A percentile compares a stretch with the other conserved stretches of the same genome.
These are phyloP conservation scores for Calycopis cecrops DNA, from an alignment of 1,140 invertebrate genomes.

Conservation along the genomic window DNA sequence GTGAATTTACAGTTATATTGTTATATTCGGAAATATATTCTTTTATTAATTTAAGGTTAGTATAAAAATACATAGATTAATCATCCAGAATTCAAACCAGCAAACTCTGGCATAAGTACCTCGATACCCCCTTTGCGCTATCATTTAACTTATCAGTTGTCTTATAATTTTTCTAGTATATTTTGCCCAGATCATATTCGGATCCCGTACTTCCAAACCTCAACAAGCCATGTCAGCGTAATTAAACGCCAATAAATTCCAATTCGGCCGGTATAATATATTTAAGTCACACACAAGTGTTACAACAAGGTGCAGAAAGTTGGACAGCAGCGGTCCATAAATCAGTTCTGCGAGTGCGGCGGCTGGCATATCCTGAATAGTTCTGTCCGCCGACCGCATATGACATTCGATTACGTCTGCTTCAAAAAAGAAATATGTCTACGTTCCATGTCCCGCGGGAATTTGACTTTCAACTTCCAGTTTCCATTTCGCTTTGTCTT, in stretches of 20 bases:
- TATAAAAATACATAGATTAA: too few relatives aligned
- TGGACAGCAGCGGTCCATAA: constrained; percentile 54
- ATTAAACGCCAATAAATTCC: constrained; percentile 1
- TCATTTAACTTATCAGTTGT: too few relatives aligned
- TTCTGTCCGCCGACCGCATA: constrained; percentile 53
- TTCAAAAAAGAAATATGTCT: constrained; percentile 32
- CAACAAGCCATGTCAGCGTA: too few relatives aligned
- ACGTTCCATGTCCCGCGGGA: constrained; percentile 20
- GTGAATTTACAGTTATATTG: too few relatives aligned
- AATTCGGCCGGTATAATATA: background rate
- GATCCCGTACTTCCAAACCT: too few relatives aligned
- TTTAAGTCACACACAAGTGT: constrained; percentile 37
- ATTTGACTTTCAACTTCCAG: constrained; percentile 17
- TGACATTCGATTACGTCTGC: constrained; percentile 58
- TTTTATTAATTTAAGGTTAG: too few relatives aligned
- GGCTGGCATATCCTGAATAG: constrained; percentile 49
- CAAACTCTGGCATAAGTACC: too few relatives aligned
- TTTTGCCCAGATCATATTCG: background rate
- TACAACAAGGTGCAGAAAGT: constrained; percentile 56
- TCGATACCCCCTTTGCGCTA: too few relatives aligned
- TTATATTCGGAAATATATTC: too few relatives aligned
- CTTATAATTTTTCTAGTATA: too few relatives aligned
- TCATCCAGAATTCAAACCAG: too few relatives aligned
- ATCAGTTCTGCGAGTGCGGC: constrained; percentile 47
- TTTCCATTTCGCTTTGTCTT: constrained; percentile 19